Evolutionary conservation across 2,888 invertebrate species (phyloP), one percentile per base, ranked within the genome.

Genomic region (Germaria angustata): DNA sequence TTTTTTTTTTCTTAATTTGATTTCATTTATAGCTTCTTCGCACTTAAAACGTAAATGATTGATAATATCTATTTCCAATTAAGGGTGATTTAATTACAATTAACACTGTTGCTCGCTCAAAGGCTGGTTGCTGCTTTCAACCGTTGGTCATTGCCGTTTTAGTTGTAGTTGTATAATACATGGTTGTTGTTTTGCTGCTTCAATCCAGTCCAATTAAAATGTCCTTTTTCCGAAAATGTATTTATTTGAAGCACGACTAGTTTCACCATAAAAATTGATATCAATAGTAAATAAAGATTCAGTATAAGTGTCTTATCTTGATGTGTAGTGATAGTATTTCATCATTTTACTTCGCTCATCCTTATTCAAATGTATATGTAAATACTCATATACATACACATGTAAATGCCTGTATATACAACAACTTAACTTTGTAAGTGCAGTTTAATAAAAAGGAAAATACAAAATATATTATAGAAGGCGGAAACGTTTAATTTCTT

Each of bases 391-490:
- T 39, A n/a, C n/a, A n/a, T 44, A 44, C n/a, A 13, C 55, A n/a
- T 53, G 0, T 36, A 49, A 46, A 7, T 15, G 8, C 15, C 1
- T 7, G 20, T 32, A 13, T 39, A 15, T 65, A 20, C 17, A 46
- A 46, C 2, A 55, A n/a, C 17, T 32, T 28, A 1, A 9, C 46
- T 32, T 34, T 34, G 4, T 24, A 41, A 11, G 11, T 49, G 24
- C 28, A 36, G 28, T 5, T 36, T 20, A 17, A 44, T 11, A 28
- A 57, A n/a, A 71, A 80, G 79, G 72, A 80, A 51, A 61, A 63
- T 78, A 36, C 17, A 63, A 78, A 71, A 71, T 41, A 63, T 75
- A 55, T 66, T 75, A 36, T 75, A 17, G 20, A 66, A 73, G 66
- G 51, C 66, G 51, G 49, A 73, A 72, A 72, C 78, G 59, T 65